Percentiles rank a stretch among this genome's conserved stretches.
Evolutionary conservation across 2,113 vertebrate genomes (phyloP).

Genomic region (Arizona elegans): DNA sequence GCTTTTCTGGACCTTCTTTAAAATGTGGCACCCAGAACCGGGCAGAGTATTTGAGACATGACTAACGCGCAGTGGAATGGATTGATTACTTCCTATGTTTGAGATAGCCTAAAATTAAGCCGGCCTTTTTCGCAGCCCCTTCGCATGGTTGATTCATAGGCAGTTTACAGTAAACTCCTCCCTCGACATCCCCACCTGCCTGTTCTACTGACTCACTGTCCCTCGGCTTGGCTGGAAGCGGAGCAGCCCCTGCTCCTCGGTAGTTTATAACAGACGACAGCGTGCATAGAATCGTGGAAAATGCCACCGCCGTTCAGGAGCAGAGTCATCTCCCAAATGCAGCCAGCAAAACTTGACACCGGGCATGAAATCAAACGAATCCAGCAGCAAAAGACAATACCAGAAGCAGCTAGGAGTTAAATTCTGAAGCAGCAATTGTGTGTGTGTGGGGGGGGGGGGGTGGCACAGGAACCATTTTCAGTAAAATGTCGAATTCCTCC

Average conservation of each 20-base stretch:
- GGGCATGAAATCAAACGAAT: neutral
- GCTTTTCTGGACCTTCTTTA: neutral
- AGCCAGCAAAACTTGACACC: neutral
- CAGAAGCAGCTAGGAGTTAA: neutral
- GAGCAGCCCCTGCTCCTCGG: neutral
- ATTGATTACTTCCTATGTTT: neutral
- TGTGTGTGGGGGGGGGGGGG: accelerated
- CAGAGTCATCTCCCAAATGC: neutral
- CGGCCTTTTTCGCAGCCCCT: neutral
- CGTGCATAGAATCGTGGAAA: neutral
- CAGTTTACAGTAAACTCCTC: neutral
- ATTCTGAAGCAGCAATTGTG: neutral
- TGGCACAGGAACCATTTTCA: neutral
- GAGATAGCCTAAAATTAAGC: neutral
- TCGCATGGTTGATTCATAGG: neutral
- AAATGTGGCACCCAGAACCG: neutral
- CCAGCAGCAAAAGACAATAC: neutral
- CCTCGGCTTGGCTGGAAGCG: neutral
- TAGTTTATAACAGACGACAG: neutral
- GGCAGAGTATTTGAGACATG: neutral
- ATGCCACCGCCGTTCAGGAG: neutral
- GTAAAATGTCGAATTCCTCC: neutral
- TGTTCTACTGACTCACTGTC: neutral
- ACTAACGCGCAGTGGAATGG: neutral
- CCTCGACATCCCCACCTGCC: neutral